Evolutionary conservation across 2,113 vertebrate species (phyloP), one percentile per base, ranked within the genome.

Genomic region (Blennius ocellaris): DNA sequence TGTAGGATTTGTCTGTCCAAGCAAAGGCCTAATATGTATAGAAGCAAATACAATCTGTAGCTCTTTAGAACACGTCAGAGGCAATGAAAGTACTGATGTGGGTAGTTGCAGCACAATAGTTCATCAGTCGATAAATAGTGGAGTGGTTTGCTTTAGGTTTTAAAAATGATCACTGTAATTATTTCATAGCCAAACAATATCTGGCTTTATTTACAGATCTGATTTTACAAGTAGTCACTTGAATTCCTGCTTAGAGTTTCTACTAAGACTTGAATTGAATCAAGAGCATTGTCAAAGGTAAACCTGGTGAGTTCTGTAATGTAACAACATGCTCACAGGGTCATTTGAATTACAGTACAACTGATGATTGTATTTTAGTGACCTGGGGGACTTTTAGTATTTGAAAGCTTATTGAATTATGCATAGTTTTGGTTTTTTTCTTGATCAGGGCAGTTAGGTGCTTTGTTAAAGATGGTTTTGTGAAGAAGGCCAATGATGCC

Each of bases 391-490:
- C 21, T 30, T 30, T 4, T 30, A 30, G 21, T 30, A 30, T 30
- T 30, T 30, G 21, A 30, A 30, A 30, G 21, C 21, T 30, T 30
- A 4, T 30, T 30, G 21, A 30, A 30, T 30, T 30, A 30, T 30
- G 21, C 21, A 30, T 30, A 30, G 21, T 30, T 30, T n/a, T n/a
- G n/a, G 7, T 4, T 1, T 48, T 48, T 48, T n/a, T 48, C 11
- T 6, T 6, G 3, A n/a, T 30, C 40, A 10, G 37, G 45, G 5
- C 41, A 15, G 9, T 41, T 11, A n/a, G 12, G 36, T 21, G 12
- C 9, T 63, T 11, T 11, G 14, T 63, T 54, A 14, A 5, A 4
- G 66, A 71, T 65, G 11, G 54, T 78, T 78, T 78, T 55, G 76
- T 72, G 53, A 66, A 53, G 48, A 66, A 51, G 21, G 55, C 49